Evolutionary conservation across 1,140 invertebrate species (phyloP), one percentile per base, ranked within the genome.

Genomic region (Solen grandis): DNA sequence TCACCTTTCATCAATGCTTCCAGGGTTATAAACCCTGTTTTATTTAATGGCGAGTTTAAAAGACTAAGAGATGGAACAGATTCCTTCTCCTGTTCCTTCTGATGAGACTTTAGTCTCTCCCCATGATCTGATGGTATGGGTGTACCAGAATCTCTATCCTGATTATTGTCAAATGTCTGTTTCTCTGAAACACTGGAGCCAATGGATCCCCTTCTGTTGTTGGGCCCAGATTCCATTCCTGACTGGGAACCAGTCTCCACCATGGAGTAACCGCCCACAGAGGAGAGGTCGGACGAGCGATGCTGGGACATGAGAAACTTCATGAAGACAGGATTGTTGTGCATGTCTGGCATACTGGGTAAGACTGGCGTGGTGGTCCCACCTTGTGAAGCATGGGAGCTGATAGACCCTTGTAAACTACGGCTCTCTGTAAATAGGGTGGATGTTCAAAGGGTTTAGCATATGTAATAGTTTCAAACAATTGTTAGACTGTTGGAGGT

Each of bases 241-340:
- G 77, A 29, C 57, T 80, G 77, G 13, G 77, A 80, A 38, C 77
- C 77, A 19, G 77, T 50, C 59, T 80, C 77, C 25, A 80, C 77
- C 31, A 65, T 73, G 3, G 77, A 80, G 33, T 36, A 80, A 27
- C 77, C 77, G 19, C 69, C 77, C 1, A 80, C 41, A 8, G 77
- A 80, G 5, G 75, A 78, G n/a, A 78, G 50, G 25, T 78, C 75
- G 0, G 75, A 68, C 8, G 41, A 19, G 14, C 63, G 66, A 52
- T 66, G 52, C 50, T 76, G 73, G 13, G 77, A 80, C 66, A 80
- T 72, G 1, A 80, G 41, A 36, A 63, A 80, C 36, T 73, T 72
- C 25, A 72, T 25, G 27, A 80, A 54, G 41, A 80, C 59, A 16
- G 59, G 68, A 25, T 80, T 80, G 19, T 72, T 46, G 14, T n/a